These are phyloP conservation scores for Latrodectus geometricus DNA, from an alignment of 1,140 invertebrate genomes.

Conservation along the genomic window DNA sequence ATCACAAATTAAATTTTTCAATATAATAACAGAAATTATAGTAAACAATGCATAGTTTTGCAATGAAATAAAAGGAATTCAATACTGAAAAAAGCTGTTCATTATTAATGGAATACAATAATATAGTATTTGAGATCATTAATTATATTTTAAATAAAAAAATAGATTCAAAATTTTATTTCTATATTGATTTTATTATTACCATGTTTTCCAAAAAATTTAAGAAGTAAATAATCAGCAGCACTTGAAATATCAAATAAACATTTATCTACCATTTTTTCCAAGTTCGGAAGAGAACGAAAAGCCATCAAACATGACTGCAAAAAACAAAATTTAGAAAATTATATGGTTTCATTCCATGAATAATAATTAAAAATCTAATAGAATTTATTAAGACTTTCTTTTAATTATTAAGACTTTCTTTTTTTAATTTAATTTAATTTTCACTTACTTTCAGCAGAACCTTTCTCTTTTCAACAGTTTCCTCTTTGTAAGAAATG, in stretches of 20 bases:
- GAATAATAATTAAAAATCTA: background rate
- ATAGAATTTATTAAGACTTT: background rate
- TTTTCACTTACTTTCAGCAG: slow-evolving; percentile 70
- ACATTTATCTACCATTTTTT: slow-evolving; percentile 79
- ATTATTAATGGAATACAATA: too few species aligned
- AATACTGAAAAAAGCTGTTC: too few species aligned
- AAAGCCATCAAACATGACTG: slow-evolving; percentile 74
- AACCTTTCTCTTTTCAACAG: slow-evolving; percentile 71
- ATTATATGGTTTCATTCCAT: slow-evolving; percentile 49
- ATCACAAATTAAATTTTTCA: too few species aligned
- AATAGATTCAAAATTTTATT: too few species aligned
- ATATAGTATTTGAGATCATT: too few species aligned
- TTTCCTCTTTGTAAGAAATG: slow-evolving; percentile 75
- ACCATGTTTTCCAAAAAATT: slow-evolving; percentile 81
- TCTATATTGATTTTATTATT: background rate
- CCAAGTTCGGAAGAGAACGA: slow-evolving; percentile 72
- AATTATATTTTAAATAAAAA: too few species aligned
- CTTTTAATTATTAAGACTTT: too few species aligned
- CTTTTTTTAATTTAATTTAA: too few species aligned
- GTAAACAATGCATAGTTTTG: too few species aligned
- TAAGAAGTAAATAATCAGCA: slow-evolving; percentile 77
- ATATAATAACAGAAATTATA: too few species aligned
- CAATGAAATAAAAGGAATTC: too few species aligned
- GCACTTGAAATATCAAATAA: slow-evolving; percentile 77
- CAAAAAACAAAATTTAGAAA: slow-evolving; percentile 63